Evolutionary conservation across 2,888 invertebrate species (phyloP), one percentile per base, ranked within the genome.

Genomic region (Ennomos quercinarius): DNA sequence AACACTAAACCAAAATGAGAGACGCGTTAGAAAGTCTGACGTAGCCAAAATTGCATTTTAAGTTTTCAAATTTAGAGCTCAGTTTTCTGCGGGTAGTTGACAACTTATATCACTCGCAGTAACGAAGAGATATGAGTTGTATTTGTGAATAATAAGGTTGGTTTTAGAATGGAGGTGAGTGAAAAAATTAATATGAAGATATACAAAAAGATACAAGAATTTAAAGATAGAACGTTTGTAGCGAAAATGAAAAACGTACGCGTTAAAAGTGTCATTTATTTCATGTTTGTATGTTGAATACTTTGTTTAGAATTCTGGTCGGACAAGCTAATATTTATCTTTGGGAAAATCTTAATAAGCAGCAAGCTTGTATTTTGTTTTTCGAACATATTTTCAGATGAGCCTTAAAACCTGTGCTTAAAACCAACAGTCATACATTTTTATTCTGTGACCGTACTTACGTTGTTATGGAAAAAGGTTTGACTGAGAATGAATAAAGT

Each of bases 251-350:
- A 42, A 54, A 47, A 47, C 47, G 47, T 47, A 47, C 46, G 41
- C 54, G 54, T 47, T 54, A 54, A 45, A 54, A 42, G 54, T 47
- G 46, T 41, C 54, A 54, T 47, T 54, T 54, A 47, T 54, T 41
- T 40, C 39, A 10, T 34, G 41, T 36, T 6, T 46, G 41, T 37
- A 9, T 40, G 46, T 10, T 10, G 40, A 37, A 37, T 47, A 47
- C 41, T 2, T n/a, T 34, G 10, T 35, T 45, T 50, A 41, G 48
- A 35, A 47, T 47, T 13, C 47, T n/a, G 38, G 8, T 2, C 36
- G 13, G 36, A 10, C 6, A 13, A 11, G 44, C 34, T 10, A 17
- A 4, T 45, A 10, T n/a, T 45, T 36, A 45, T 45, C 36, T 44
- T 45, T 35, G 35, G 45, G 12, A 36, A 44, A 11, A 44, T 44